These are phyloP conservation scores for Anhinga anhinga DNA, from an alignment of 2,113 vertebrate species.

Conservation along the genomic window DNA sequence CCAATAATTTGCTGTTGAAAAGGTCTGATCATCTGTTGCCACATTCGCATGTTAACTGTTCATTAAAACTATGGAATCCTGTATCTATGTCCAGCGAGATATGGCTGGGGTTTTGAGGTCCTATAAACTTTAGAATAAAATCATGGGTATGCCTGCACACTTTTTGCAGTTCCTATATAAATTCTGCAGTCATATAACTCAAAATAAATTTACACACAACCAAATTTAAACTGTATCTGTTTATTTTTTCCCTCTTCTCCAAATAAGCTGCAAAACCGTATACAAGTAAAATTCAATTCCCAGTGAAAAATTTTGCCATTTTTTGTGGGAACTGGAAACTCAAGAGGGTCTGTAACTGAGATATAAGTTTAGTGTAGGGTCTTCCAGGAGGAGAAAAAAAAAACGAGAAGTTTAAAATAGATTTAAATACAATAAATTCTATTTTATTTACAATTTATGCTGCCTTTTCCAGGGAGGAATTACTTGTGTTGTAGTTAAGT, in stretches of 20 bases:
- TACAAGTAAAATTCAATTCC: not conserved
- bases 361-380: not conserved
- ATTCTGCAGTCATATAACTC: not conserved
- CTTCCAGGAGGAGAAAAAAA: not conserved
- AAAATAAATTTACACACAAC: not conserved
- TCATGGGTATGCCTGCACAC: accelerated
- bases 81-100: not conserved
- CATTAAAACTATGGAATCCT: not conserved
- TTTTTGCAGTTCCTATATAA: not conserved
- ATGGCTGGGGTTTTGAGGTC: not conserved
- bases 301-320: not conserved
- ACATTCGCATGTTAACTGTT: not conserved
- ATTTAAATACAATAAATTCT: not conserved
- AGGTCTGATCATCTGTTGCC: not conserved
- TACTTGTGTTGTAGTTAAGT: not conserved
- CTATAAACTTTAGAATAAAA: not conserved
- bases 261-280: not conserved
- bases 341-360: not conserved
- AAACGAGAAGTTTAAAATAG: not conserved
- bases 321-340: not conserved
- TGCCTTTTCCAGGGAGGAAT: not conserved
- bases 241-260: not conserved
- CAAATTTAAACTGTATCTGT: not conserved
- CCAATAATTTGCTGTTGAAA: not conserved
- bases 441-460: not conserved